A percentile compares a stretch with the other conserved stretches of the same genome.
Conservation (phyloP, 2,113 vertebrate species). For the Periophthalmodon schlosseri region DNA sequence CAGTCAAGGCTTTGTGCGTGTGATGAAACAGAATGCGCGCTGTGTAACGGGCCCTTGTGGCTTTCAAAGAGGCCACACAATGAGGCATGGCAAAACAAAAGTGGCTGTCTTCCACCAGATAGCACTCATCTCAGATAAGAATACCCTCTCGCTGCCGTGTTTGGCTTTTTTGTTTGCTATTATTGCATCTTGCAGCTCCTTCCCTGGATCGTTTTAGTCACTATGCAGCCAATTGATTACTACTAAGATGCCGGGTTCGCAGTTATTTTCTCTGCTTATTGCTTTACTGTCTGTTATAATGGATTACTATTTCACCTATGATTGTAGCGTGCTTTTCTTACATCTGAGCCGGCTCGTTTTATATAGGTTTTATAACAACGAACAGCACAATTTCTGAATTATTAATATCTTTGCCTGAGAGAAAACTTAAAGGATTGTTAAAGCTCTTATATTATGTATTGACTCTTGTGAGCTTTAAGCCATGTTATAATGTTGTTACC, state of each 20-base stretch:
- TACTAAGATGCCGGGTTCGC: constrained; percentile 31
- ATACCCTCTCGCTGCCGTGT: constrained; percentile 53
- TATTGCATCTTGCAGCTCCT: constrained; percentile 52
- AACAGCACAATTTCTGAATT: background rate
- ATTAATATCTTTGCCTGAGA: too few species aligned
- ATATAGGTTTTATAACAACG: background rate
- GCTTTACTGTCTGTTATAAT: constrained; percentile 21
- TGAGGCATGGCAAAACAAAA: constrained; percentile 62
- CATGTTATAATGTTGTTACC: too few species aligned
- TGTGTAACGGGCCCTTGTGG: constrained; percentile 58
- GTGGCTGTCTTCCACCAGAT: constrained; percentile 66
- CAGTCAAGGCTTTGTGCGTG: constrained; percentile 59
- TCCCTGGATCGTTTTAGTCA: constrained; percentile 47
- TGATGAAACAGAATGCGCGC: constrained; percentile 64
- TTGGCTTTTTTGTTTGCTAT: constrained; percentile 58
- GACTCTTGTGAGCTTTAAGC: too few species aligned
- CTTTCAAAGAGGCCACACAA: constrained; percentile 67
- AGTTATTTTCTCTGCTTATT: constrained; percentile 43
- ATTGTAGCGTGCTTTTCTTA: constrained; percentile 13
- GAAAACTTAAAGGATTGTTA: background rate
- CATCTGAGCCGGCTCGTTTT: background rate
- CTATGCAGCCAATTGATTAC: constrained; percentile 56
- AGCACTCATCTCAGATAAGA: constrained; percentile 66
- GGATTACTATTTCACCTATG: constrained; percentile 39
- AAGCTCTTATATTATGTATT: background rate